A percentile compares a stretch with the other conserved stretches of the same genome.
Conservation (phyloP, 1,140 invertebrate genomes). For the Diploscapter pachys region DNA sequence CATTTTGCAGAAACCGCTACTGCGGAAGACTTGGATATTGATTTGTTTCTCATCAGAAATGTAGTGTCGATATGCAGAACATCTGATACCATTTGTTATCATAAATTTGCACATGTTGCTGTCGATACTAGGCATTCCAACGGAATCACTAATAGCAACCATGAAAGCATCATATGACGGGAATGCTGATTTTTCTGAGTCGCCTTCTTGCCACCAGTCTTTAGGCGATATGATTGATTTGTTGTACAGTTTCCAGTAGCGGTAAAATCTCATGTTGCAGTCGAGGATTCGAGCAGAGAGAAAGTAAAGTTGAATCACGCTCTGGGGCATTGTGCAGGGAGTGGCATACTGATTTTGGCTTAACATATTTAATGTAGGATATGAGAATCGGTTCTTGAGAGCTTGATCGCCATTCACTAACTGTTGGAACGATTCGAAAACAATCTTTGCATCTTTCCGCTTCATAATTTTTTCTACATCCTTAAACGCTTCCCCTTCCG, state of each 20-base stretch:
- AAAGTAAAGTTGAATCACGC: not conserved
- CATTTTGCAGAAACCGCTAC: constrained; percentile 2
- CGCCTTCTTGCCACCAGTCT: not conserved
- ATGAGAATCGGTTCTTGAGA: not conserved
- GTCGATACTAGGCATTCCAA: not conserved
- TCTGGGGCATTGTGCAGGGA: not conserved
- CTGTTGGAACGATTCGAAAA: not conserved
- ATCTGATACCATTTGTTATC: not conserved
- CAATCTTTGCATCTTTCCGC: too few relatives aligned
- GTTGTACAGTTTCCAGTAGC: not conserved
- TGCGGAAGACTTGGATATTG: constrained; percentile 4
- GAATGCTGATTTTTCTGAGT: too few relatives aligned
- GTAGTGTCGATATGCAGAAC: not conserved
- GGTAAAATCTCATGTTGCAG: not conserved
- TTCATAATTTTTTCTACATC: not conserved
- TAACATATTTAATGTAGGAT: not conserved
- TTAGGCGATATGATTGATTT: not conserved
- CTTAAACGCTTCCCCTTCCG: not conserved
- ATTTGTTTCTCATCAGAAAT: not conserved
- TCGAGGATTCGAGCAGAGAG: constrained; percentile 3
- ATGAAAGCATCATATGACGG: too few relatives aligned
- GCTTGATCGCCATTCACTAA: not conserved
- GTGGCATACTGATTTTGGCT: not conserved
- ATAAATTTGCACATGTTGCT: not conserved
- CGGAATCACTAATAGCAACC: too few relatives aligned